Evolutionary conservation across 1,140 invertebrate species (phyloP).

Genomic region (Archivesica marissinica): DNA sequence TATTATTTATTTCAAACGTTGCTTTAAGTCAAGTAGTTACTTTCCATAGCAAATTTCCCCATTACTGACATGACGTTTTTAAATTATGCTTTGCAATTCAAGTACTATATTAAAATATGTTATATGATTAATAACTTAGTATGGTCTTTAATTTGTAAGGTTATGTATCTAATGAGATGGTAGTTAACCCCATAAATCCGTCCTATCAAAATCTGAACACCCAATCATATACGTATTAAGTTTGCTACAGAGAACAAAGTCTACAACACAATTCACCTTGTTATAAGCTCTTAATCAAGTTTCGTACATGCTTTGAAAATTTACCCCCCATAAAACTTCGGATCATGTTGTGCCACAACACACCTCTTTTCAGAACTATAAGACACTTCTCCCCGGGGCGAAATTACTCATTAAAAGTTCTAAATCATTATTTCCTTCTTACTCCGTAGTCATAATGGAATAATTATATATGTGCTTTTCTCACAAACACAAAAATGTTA

Average conservation of each 20-base stretch:
- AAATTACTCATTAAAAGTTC: slow-evolving; percentile 43
- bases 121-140: no score
- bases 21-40: no score
- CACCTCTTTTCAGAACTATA: slow-evolving; percentile 1
- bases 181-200: no score
- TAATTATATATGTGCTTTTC: slow-evolving; percentile 22
- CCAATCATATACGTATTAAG: neutral
- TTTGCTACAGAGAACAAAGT: neutral
- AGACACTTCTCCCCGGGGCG: neutral
- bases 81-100: no score
- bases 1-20: no score
- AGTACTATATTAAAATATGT: no score
- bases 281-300: neutral
- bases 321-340: neutral
- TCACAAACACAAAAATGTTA: slow-evolving; percentile 38
- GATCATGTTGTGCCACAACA: neutral
- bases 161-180: no score
- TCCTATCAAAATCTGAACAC: no score
- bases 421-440: slow-evolving; percentile 2
- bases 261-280: neutral
- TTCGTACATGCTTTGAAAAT: neutral
- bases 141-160: no score
- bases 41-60: no score
- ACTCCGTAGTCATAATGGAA: slow-evolving; percentile 6
- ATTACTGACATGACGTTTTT: no score